A percentile compares a stretch with the other conserved stretches of the same genome.
These are phyloP conservation scores for Paracanthobrama guichenoti DNA, from an alignment of 2,113 vertebrate genomes.

Conservation along the genomic window DNA sequence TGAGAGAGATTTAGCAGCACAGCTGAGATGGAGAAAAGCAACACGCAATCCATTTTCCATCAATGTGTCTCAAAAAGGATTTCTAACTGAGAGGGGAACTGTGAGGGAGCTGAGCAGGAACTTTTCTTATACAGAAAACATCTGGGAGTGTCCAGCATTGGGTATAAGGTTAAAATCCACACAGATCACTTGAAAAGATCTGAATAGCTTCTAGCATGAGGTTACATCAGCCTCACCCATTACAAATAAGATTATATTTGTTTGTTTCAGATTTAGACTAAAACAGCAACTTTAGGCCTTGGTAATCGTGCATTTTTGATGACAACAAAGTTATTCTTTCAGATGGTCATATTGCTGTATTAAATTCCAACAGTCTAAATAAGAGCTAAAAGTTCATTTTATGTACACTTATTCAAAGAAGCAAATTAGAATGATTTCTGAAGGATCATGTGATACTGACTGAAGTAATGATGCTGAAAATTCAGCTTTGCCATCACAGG, in stretches of 20 bases:
- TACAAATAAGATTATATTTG: neutral
- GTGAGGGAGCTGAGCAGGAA: neutral
- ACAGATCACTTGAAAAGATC: neutral
- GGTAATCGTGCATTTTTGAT: neutral
- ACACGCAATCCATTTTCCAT: constrained; percentile 23
- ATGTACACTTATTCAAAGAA: neutral
- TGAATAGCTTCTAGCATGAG: neutral
- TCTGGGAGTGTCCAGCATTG: neutral
- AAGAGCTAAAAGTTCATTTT: neutral
- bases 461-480: neutral
- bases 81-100: neutral
- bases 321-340: neutral
- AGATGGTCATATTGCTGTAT: neutral
- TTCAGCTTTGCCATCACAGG: neutral
- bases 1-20: constrained; percentile 33
- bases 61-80: neutral
- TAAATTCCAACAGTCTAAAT: neutral
- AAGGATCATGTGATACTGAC: neutral
- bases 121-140: constrained; percentile 11
- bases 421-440: neutral
- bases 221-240: neutral
- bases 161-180: constrained; percentile 25
- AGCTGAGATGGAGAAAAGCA: constrained; percentile 20
- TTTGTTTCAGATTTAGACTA: constrained; percentile 12
- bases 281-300: neutral